Base-by-base conservation (phyloP, 2,888 invertebrate species). In the Empis livida region DNA sequence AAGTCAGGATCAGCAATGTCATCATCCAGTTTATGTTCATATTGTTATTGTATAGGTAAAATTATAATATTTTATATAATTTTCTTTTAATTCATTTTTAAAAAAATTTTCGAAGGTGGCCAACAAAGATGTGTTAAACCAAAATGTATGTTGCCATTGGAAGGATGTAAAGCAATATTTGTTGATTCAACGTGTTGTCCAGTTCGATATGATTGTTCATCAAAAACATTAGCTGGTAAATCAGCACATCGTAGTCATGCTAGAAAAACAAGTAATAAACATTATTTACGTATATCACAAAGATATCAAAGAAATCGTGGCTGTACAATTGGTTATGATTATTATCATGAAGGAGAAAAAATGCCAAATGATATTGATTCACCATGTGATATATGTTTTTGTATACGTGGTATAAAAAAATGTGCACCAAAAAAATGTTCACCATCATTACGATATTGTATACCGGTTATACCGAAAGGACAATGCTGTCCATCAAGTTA, bases 401-500 rank as follows among this genome's bases (percentile, higher is more conserved):
- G 89, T 61, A 75, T 88, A 55, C 76, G 79, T 56, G 85, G 86
- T 0, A 67, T 75, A 1, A 74, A 84, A 42, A 75, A 80, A 40
- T 91, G 90, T 65, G 82, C 83, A 53, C 80, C 82, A 5, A 73
- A 86, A 49, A 77, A 81, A 16, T 90, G 89, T 60, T 80, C 86
- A 2, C 82, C 84, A 2, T 76, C 84, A 0, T 72, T 86, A 49
- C 76, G 79, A 53, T 85, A 84, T 44, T 91, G 90, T 65, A 72
- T 71, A 43, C 88, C 90, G 1, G 76, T 88, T 44, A 76, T 85
- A 45, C 79, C 79, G 44, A 73, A 77, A 37, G 87, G 86, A 2
- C 82, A 87, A 61, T 90, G 90, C 66, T 90, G 90, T 61, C 86
- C 90, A 11, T 81, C 84, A 44, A 84, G 84, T 61, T 90, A 89